Percentiles rank a stretch among this genome's conserved stretches.
Conservation (phyloP, 2,888 invertebrate genomes). For the Lissocephala sabroskyi region DNA sequence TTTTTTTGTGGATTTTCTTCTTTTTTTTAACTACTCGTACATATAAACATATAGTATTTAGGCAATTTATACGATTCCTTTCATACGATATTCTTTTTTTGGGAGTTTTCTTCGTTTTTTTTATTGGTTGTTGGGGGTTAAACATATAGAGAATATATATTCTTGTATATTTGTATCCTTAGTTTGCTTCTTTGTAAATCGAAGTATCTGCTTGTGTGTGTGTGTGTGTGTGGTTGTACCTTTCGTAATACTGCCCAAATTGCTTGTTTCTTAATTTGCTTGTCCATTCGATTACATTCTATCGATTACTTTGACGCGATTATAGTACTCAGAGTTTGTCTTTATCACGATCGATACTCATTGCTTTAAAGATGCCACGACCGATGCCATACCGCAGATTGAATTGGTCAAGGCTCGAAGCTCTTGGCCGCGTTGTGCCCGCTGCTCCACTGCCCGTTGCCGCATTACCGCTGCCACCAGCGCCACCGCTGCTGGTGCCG, state of each 20-base stretch:
- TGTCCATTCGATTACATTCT: slow-evolving; percentile 3
- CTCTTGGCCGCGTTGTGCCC: slow-evolving; percentile 58
- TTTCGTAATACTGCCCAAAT: slow-evolving; percentile 41
- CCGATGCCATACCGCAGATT: slow-evolving; percentile 68
- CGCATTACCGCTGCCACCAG: not conserved
- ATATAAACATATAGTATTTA: not conserved
- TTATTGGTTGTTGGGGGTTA: slow-evolving; percentile 3
- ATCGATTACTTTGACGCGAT: slow-evolving; percentile 24
- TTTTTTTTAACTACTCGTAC: not conserved
- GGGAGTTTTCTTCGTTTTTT: too few species aligned
- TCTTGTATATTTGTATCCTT: slow-evolving; percentile 18
- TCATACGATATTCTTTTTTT: slow-evolving; percentile 16
- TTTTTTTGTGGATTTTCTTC: not conserved
- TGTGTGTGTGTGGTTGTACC: slow-evolving; percentile 14
- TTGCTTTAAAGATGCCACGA: slow-evolving; percentile 70
- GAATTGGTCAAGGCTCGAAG: slow-evolving; percentile 71
- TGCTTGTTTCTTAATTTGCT: slow-evolving; percentile 28
- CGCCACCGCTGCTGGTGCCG: slow-evolving; percentile 2
- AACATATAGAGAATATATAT: slow-evolving; percentile 15
- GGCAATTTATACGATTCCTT: slow-evolving; percentile 5
- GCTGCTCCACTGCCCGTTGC: slow-evolving; percentile 24
- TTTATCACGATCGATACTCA: slow-evolving; percentile 72
- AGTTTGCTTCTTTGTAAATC: slow-evolving; percentile 9
- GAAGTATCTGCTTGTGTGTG: slow-evolving; percentile 13
- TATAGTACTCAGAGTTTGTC: slow-evolving; percentile 72